Base-by-base conservation (phyloP, 2,888 invertebrate species). In the Clistopyga incitator region DNA sequence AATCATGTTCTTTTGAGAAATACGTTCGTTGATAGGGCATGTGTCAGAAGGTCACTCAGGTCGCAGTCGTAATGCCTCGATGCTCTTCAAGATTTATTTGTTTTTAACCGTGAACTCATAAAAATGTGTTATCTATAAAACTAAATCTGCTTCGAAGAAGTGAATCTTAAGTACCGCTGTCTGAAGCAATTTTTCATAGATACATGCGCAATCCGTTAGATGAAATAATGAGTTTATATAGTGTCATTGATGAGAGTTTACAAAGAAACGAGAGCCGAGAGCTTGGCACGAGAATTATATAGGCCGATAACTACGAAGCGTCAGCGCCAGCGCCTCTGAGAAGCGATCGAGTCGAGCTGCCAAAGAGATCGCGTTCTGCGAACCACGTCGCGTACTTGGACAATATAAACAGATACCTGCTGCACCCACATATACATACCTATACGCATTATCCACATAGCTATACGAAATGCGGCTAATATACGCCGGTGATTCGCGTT, bases 291-390 rank as follows among this genome's bases (percentile, higher is more conserved):
- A 18, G 67, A 82, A 84, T 76, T 78, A 91, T 90, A 85, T 90
- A 89, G 90, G 91, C 82, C 83, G 78, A 65, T 50, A 56, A 64
- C 11, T 64, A 47, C 38, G 38, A 34, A 52, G 65, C 18, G 45
- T 64, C 45, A 87, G 87, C 90, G 90, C 90, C 91, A 91, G 88
- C 89, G 89, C 84, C 90, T 91, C 91, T 89, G 85, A 86, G 91
- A 91, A 90, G 88, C 85, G 86, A 82, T 85, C 81, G 79, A 68
- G 84, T 82, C 71, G 75, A 86, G 78, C 86, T 91, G 91, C 91
- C 91, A 91, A 91, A 88, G 88, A 88, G 90, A 88, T 88, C 88
- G 84, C 84, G 87, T 91, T 91, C 90, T 88, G 70, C 90, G 91
- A 90, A 91, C 81, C 56, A 18, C 65, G 67, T 42, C 50, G 67